A percentile compares a stretch with the other conserved stretches of the same genome.
Conservation (phyloP, 2,113 vertebrate genomes). For the Alethe diademata region DNA sequence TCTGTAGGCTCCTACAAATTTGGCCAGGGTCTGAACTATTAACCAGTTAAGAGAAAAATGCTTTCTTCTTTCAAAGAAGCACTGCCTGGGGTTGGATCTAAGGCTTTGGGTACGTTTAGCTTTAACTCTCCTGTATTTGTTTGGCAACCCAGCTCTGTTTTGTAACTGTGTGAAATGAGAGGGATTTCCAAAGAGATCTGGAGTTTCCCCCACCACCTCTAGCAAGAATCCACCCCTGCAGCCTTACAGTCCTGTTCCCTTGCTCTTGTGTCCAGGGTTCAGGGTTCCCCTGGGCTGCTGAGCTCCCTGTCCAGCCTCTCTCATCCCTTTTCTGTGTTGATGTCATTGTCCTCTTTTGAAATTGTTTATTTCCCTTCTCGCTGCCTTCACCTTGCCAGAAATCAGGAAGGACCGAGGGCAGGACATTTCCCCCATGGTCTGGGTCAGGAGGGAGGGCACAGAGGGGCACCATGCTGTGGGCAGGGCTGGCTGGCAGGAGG, state of each 20-base stretch:
- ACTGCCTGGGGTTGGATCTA: neutral
- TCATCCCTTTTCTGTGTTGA: neutral
- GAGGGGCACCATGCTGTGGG: fast-evolving
- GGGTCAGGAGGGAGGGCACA: neutral
- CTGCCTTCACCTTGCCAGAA: neutral
- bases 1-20: neutral
- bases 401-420: neutral
- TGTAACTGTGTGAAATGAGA: neutral
- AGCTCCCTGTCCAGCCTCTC: neutral
- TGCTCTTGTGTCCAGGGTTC: fast-evolving
- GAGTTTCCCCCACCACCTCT: neutral
- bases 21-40: neutral
- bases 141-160: neutral
- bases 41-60: neutral
- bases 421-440: fast-evolving
- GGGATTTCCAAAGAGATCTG: neutral
- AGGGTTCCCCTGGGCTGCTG: too few relatives aligned
- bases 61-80: neutral
- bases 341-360: neutral
- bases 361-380: neutral
- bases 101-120: neutral
- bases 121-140: neutral
- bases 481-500: neutral
- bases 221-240: neutral
- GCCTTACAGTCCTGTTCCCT: neutral